Base-by-base conservation (phyloP, 1,140 invertebrate species). In the Drosophila oshimai region DNA sequence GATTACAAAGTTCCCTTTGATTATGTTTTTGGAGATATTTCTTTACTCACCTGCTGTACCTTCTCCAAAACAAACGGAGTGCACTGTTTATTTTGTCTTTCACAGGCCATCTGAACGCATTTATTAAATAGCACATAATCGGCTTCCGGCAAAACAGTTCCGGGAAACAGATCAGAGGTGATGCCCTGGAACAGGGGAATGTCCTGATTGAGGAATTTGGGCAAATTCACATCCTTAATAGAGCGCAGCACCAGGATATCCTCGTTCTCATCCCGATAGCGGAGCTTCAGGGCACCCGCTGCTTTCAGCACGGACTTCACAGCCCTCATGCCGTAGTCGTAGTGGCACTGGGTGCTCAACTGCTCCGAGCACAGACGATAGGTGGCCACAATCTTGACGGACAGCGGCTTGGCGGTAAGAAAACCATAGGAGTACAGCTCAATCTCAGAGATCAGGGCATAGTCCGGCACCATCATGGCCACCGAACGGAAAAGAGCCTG, bases 381-480 rank as follows among this genome's bases (percentile, higher is more conserved):
- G 0, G 96, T 97, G 51, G 97, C 96, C 1, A 99, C 97, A 75
- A 99, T 99, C 93, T 99, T 99, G 0, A 98, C 93, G 0, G 97
- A 96, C 15, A 99, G 91, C 1, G 97, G 95, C 61, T 97, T 94
- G 2, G 97, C 97, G 39, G 95, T 95, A 6, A 97, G 93, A 89
- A 98, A 99, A n/a, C 98, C 98, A 90, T 95, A 97, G 0, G 98
- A 98, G 79, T 98, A 98, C 0, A 99, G 90, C 39, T 96, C 96
- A 64, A 98, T 98, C 92, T 99, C 98, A 0, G 97, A 96, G 83
- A 99, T 99, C 7, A 99, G 90, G 6, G 96, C 96, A 91, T 98
- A 98, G 92, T 99, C 97, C 0, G 98, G 98, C 15, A 99, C 97
- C 97, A 99, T 99, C 98, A 99, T 99, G 20, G 98, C 97, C 10